phyloP scores from a whole-genome alignment of 2,888 invertebrate species.

The Cantharis lateralis region DNA sequence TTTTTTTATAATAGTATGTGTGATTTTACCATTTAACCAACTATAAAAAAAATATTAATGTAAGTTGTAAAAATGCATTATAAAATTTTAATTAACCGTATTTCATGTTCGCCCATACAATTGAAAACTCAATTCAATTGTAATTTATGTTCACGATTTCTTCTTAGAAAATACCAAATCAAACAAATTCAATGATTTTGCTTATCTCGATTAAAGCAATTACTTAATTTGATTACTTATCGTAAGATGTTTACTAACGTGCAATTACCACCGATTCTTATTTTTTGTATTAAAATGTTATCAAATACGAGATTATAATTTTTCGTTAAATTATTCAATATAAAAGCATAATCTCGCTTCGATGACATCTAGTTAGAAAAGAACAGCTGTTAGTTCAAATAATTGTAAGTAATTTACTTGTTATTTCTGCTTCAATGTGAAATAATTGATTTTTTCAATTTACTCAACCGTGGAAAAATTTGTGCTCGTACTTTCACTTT shows the following conservation, averaged over 20 bases:
- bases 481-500: not conserved
- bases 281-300: not conserved
- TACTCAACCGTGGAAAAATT: not conserved
- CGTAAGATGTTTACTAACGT: not conserved
- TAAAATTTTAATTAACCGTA: not conserved
- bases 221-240: not conserved
- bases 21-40: not conserved
- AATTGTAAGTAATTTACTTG: not conserved
- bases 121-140: not conserved
- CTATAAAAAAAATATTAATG: not conserved
- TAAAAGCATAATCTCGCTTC: not conserved
- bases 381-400: not conserved
- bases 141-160: not conserved
- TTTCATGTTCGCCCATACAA: not conserved
- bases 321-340: not conserved
- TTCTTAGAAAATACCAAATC: not conserved
- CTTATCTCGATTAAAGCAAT: not conserved
- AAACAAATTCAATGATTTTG: not conserved
- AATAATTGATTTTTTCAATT: not conserved
- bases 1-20: not conserved
- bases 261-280: not conserved
- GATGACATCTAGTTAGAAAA: not conserved
- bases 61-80: not conserved
- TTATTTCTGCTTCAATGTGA: no score
- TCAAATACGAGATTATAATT: not conserved